Evolutionary conservation across 30 jellyfish, hydroid and myxozoan species (phyloP), one percentile per base, ranked within the genome.

Genomic region (Catostylus mosaicus): DNA sequence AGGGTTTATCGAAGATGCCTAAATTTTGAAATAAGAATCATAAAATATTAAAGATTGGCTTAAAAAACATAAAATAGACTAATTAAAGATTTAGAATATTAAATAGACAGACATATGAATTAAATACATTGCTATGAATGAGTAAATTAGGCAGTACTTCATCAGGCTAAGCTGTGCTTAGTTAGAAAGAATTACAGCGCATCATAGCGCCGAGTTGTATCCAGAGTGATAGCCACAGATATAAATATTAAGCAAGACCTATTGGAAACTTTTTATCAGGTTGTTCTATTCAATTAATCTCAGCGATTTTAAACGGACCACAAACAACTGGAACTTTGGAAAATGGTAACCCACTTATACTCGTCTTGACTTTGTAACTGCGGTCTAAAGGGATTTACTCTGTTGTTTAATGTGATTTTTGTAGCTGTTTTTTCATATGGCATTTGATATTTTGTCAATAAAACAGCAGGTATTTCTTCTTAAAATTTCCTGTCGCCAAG

Each of bases 251-350:
- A 82, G 65, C 85, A 57, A 51, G 83, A 40, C 85, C 92, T 69
- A 82, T 82, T 82, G 85, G 92, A 82, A 82, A 82, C 92, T 82
- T 82, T 82, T 68, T 69, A 82, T 60, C 85, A 56, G 79, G 70
- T 82, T 82, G 57, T 82, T 82, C 65, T 56, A 82, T 68, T 74
- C 68, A 82, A 74, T 46, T 82, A 82, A 82, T 82, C 92, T 26
- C 47, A 72, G 82, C 67, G 75, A 73, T 69, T 82, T 82, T 36
- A 34, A 40, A 30, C 85, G 23, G 61, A 82, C 92, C 92, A 46
- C 92, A 82, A 82, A 68, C 74, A 82, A 82, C 85, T 52, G 54
- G 82, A 82, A 69, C 81, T 67, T 66, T 46, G 59, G 92, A 82
- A 82, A 82, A 22, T 40, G 43, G 82, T 68, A 82, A 82, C 85